phyloP scores from a whole-genome alignment of 1,140 invertebrate species.

The Drosophila biarmipes region DNA sequence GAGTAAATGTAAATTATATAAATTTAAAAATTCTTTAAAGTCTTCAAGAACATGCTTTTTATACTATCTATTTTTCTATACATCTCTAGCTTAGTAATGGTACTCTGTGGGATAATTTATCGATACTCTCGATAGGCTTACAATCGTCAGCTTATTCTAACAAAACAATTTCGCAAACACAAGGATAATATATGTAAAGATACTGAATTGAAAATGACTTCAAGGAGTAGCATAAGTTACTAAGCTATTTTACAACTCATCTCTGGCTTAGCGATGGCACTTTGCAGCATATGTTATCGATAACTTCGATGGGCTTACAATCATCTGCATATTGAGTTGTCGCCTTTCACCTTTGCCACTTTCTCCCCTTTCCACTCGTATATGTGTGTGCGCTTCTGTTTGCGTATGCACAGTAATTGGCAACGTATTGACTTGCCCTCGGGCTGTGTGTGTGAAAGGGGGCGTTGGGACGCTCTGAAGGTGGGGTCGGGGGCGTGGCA shows the following conservation, averaged over 20 bases:
- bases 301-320: slow-evolving; percentile 21
- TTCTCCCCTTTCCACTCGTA: background rate
- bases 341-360: background rate
- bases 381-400: slow-evolving; percentile 13
- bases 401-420: slow-evolving; percentile 53
- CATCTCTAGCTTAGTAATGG: no score
- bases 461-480: background rate
- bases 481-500: slow-evolving; percentile 22
- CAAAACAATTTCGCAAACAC: no score
- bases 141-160: no score
- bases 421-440: slow-evolving; percentile 53
- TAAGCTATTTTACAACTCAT: background rate
- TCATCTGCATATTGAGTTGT: slow-evolving; percentile 33
- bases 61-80: no score
- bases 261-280: background rate
- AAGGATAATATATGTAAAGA: no score
- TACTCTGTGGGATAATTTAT: no score
- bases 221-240: background rate
- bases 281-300: slow-evolving; percentile 20
- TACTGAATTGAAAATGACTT: background rate
- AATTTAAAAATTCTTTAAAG: no score
- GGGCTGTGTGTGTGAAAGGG: slow-evolving; percentile 16
- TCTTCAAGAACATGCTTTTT: no score
- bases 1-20: no score
- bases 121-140: no score